These are phyloP conservation scores for Coleophora flavipennella DNA, from an alignment of 2,888 invertebrate species.

Conservation along the genomic window DNA sequence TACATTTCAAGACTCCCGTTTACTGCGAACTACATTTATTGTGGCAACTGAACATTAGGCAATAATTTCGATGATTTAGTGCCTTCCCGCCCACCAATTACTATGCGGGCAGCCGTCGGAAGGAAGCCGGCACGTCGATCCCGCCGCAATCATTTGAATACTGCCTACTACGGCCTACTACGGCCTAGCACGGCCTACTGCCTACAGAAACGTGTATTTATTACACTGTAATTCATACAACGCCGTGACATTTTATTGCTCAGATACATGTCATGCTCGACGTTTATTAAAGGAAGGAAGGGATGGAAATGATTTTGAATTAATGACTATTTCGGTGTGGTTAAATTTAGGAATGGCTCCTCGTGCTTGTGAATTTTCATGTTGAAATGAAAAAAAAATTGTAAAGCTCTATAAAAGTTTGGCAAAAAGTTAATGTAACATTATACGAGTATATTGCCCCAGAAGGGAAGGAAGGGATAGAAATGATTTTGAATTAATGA, in stretches of 20 bases:
- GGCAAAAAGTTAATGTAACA: too few species aligned
- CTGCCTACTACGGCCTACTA: conserved; percentile 30
- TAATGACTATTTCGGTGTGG: neutral
- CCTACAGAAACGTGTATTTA: conserved; percentile 38
- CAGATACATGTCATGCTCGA: conserved; percentile 37
- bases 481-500: conserved; percentile 28
- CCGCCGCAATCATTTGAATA: conserved; percentile 68
- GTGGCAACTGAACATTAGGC: conserved; percentile 39
- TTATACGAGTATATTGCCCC: too few species aligned
- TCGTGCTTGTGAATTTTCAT: too few species aligned
- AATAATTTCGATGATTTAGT: conserved; percentile 70
- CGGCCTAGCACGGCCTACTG: conserved; percentile 11
- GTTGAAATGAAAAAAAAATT: too few species aligned
- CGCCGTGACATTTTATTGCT: conserved; percentile 57
- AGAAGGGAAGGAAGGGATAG: conserved; percentile 32
- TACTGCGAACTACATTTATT: too few species aligned
- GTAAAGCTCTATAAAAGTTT: too few species aligned
- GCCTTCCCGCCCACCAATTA: conserved; percentile 59
- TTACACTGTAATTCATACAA: conserved; percentile 56
- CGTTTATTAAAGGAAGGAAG: conserved; percentile 32
- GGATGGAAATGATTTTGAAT: conserved; percentile 39
- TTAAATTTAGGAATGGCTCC: too few species aligned
- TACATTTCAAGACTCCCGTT: too few species aligned
- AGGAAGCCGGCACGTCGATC: conserved; percentile 65
- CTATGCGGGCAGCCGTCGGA: conserved; percentile 60